Evolutionary conservation across 2,113 vertebrate genomes (phyloP).

Genomic region (Oncorhynchus gorbuscha): DNA sequence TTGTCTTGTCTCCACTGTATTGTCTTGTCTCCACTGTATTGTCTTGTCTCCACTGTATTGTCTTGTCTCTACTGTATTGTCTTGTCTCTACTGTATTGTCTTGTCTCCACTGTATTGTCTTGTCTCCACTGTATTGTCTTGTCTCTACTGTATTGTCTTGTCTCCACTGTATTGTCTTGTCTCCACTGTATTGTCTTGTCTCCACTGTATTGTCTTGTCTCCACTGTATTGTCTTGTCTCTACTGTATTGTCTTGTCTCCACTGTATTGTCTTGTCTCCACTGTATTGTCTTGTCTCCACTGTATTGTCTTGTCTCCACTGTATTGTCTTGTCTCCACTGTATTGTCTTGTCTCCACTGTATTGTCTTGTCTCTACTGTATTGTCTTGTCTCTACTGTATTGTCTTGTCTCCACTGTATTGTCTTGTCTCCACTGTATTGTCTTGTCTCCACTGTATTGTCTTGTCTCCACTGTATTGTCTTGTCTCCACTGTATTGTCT

Average conservation of each 20-base stretch:
- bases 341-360: not conserved
- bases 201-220: not conserved
- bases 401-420: not conserved
- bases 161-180: not conserved
- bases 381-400: not conserved
- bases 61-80: conserved; percentile 1
- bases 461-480: too few relatives aligned
- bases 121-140: conserved; percentile 5
- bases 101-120: not conserved
- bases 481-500: too few relatives aligned
- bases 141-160: conserved; percentile 6
- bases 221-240: conserved; percentile 1
- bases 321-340: too few relatives aligned
- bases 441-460: too few relatives aligned
- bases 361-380: too few relatives aligned
- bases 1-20: not conserved
- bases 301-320: conserved; percentile 1
- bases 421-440: too few relatives aligned
- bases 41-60: not conserved
- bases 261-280: conserved; percentile 1
- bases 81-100: not conserved
- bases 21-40: too few relatives aligned
- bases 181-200: conserved; percentile 4
- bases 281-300: not conserved
- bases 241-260: too few relatives aligned